Evolutionary conservation across 2,888 invertebrate genomes (phyloP).

Genomic region (Amblyteles armatorius): DNA sequence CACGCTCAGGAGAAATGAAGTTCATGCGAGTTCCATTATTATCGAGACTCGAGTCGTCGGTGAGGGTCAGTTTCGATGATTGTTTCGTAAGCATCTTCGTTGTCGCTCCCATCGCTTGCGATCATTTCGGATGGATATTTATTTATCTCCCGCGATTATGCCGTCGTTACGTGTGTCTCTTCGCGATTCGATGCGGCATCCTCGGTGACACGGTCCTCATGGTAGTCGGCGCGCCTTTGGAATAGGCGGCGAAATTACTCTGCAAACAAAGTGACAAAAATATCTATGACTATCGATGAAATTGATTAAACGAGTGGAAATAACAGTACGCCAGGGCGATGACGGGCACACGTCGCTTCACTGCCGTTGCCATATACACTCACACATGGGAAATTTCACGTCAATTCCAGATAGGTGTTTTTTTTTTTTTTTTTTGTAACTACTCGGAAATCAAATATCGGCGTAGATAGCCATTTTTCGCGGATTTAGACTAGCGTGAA

Average conservation of each 20-base stretch:
- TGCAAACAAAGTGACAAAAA: slow-evolving; percentile 62
- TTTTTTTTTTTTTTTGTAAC: no score
- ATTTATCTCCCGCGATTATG: not conserved
- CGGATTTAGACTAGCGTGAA: not conserved
- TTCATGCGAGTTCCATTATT: not conserved
- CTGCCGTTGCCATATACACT: slow-evolving; percentile 17
- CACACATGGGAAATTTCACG: not conserved
- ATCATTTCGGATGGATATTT: slow-evolving; percentile 3
- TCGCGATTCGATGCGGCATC: not conserved
- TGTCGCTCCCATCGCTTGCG: slow-evolving; percentile 20
- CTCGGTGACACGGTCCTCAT: not conserved
- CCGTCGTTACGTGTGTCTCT: not conserved
- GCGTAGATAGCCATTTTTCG: no score
- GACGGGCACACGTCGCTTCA: slow-evolving; percentile 30
- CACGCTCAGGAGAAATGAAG: not conserved
- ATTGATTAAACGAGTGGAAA: slow-evolving; percentile 42
- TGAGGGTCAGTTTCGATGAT: slow-evolving; percentile 7
- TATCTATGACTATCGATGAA: slow-evolving; percentile 61
- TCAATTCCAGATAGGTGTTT: not conserved
- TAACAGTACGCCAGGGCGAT: slow-evolving; percentile 56
- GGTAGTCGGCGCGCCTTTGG: slow-evolving; percentile 1
- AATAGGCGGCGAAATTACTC: slow-evolving; percentile 19
- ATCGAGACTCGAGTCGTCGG: not conserved
- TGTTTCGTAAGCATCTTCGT: not conserved
- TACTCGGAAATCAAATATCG: no score